Conservation (phyloP, 2,797 vertebrate genomes). For the Diplodus puntazzo region DNA sequence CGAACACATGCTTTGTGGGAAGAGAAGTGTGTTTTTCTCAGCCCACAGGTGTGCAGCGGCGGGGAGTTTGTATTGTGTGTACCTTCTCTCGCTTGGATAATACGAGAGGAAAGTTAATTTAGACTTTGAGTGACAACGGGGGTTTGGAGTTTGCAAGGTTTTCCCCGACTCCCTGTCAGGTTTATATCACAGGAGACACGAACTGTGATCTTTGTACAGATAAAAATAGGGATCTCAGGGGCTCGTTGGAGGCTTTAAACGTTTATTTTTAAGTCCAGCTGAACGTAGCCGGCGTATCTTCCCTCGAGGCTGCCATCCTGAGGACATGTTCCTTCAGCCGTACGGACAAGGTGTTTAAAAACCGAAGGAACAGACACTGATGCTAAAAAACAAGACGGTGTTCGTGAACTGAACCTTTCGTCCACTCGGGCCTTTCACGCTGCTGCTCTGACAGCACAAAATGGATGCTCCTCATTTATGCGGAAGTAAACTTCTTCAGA, state of each 20-base stretch:
- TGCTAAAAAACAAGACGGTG: neutral
- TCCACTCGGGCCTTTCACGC: constrained; percentile 14
- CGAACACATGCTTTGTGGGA: constrained; percentile 47
- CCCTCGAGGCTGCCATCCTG: neutral
- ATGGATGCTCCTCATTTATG: constrained; percentile 46
- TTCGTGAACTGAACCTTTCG: constrained; percentile 31
- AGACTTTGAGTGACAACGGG: constrained; percentile 25
- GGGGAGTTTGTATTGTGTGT: constrained; percentile 28
- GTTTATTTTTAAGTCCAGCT: constrained; percentile 15
- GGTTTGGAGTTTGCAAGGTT: constrained; percentile 20
- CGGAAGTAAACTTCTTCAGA: constrained; percentile 48
- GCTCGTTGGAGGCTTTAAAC: constrained; percentile 16
- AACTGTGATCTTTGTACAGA: constrained; percentile 14
- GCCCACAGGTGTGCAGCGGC: constrained; percentile 66
- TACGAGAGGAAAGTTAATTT: constrained; percentile 54
- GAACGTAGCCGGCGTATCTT: neutral
- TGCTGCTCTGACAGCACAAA: constrained; percentile 36
- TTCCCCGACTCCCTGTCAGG: neutral
- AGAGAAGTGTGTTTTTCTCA: constrained; percentile 65
- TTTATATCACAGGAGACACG: constrained; percentile 29
- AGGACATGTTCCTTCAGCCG: neutral
- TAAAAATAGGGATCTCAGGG: neutral
- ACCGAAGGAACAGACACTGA: neutral
- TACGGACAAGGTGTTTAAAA: neutral
- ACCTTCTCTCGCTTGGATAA: constrained; percentile 33